Percentiles rank a stretch among this genome's conserved stretches.
Evolutionary conservation across 1,140 invertebrate species (phyloP).

Genomic region (Oscheius sp.): DNA sequence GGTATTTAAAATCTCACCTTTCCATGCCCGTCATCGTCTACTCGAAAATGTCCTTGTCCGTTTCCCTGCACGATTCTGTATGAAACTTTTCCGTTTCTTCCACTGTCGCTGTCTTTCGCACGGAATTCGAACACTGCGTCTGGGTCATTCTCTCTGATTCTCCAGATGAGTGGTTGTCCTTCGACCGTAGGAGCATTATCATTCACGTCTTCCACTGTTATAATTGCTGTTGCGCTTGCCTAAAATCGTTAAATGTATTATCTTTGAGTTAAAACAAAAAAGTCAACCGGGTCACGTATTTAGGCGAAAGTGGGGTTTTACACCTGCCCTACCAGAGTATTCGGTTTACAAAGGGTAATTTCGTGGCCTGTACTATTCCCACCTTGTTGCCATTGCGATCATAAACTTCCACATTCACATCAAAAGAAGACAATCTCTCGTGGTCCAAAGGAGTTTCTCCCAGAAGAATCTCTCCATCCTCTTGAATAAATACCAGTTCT

Average conservation of each 20-base stretch:
- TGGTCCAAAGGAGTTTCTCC: slow-evolving; percentile 17
- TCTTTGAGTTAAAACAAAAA: too few relatives aligned
- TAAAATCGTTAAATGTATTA: too few relatives aligned
- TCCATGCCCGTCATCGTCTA: neutral
- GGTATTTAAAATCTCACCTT: neutral
- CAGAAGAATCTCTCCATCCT: slow-evolving; percentile 18
- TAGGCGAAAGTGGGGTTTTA: too few relatives aligned
- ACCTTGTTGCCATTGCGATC: slow-evolving; percentile 26
- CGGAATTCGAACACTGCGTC: neutral
- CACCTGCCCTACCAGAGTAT: too few relatives aligned
- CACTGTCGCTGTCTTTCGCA: neutral
- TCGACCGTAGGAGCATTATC: neutral
- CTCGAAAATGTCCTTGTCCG: neutral
- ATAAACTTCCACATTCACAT: slow-evolving; percentile 14
- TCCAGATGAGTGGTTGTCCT: neutral
- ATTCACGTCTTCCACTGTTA: neutral
- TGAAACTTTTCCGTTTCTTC: neutral
- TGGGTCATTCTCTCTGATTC: neutral
- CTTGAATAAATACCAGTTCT: slow-evolving; percentile 27
- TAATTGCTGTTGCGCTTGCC: neutral
- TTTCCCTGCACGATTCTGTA: neutral
- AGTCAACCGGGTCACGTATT: too few relatives aligned
- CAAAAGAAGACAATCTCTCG: neutral
- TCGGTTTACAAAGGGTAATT: too few relatives aligned
- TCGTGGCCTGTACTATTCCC: too few relatives aligned